Conservation (phyloP, 2,113 vertebrate species). For the Catharus fuscescens region DNA sequence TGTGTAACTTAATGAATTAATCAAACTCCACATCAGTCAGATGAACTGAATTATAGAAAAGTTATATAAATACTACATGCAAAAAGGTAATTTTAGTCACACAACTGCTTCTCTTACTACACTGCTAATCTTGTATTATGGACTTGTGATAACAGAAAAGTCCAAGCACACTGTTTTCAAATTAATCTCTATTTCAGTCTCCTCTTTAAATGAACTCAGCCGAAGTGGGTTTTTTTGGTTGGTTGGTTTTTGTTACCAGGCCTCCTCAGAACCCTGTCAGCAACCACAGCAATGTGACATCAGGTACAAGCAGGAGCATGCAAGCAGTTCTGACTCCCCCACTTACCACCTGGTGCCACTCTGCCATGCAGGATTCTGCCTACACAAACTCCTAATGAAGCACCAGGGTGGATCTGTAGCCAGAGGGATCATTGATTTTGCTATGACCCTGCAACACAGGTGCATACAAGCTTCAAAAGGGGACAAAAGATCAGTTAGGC, state of each 20-base stretch:
- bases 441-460: not conserved
- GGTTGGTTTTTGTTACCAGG: not conserved
- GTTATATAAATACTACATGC: not conserved
- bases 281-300: not conserved
- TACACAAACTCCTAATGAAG: not conserved
- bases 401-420: not conserved
- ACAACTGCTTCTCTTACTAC: not conserved
- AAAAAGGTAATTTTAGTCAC: not conserved
- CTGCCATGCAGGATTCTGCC: not conserved
- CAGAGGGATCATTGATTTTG: not conserved
- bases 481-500: not conserved
- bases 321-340: not conserved
- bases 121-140: not conserved
- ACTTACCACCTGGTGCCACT: not conserved
- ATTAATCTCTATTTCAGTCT: not conserved
- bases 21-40: not conserved
- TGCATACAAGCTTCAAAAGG: not conserved
- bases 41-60: not conserved
- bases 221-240: not conserved
- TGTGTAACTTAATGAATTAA: not conserved
- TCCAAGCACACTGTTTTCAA: not conserved
- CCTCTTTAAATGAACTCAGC: not conserved
- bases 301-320: not conserved
- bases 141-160: not conserved
- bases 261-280: not conserved